Percentiles rank a stretch among this genome's conserved stretches.
Evolutionary conservation across 1,140 invertebrate genomes (phyloP).

Genomic region (Drosophila grimshawi): DNA sequence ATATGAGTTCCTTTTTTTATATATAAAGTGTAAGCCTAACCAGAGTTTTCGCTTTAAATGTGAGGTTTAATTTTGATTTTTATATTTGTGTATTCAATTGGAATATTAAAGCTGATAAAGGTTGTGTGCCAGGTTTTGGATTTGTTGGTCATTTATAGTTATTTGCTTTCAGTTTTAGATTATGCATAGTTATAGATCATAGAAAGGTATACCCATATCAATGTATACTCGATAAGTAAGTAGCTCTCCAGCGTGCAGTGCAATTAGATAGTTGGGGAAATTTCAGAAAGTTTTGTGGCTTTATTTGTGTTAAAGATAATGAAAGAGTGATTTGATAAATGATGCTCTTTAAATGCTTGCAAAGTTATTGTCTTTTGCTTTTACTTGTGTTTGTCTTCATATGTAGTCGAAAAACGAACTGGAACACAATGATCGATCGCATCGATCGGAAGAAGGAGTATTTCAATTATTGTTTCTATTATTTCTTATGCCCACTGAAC

Average conservation of each 20-base stretch:
- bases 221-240: not conserved
- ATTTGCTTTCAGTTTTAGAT: conserved; percentile 8
- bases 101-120: conserved; percentile 47
- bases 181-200: conserved; percentile 18
- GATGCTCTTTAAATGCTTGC: conserved; percentile 64
- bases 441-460: not conserved
- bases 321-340: conserved; percentile 10
- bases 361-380: conserved; percentile 77
- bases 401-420: conserved; percentile 28
- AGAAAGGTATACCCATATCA: not conserved
- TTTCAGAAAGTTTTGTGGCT: too few species aligned
- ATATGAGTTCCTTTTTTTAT: not conserved
- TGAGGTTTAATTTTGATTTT: conserved; percentile 15
- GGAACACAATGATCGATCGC: conserved; percentile 23
- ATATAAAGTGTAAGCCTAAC: conserved; percentile 1
- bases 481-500: conserved; percentile 15
- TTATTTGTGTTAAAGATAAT: conserved; percentile 2
- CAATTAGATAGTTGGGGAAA: not conserved
- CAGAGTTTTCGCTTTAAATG: conserved; percentile 4
- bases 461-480: not conserved
- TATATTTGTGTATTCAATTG: conserved; percentile 26
- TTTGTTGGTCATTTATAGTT: conserved; percentile 44
- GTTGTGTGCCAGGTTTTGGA: conserved; percentile 51
- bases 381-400: not conserved
- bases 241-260: not conserved